phyloP scores from a whole-genome alignment of 2,113 vertebrate genomes.

The Morone saxatilis region DNA sequence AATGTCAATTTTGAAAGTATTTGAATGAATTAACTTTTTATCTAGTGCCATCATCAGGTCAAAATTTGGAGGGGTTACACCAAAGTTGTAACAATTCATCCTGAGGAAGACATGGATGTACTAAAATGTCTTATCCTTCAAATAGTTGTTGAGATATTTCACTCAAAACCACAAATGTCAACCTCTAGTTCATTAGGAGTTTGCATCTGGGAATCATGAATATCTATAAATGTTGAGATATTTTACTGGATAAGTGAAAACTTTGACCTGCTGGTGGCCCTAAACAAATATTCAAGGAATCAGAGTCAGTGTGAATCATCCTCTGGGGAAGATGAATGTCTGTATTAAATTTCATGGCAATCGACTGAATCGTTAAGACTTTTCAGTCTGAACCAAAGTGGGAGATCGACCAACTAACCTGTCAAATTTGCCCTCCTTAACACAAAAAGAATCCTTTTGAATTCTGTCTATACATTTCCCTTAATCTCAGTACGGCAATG shows the following conservation, averaged over 20 bases:
- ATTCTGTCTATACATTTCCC: neutral
- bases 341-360: neutral
- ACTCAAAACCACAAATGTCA: neutral
- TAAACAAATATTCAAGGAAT: neutral
- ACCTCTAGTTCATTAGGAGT: neutral
- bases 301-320: neutral
- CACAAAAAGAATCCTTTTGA: neutral
- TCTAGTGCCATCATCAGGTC: no score
- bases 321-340: neutral
- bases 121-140: neutral
- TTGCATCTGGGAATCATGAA: neutral
- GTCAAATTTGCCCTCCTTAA: neutral
- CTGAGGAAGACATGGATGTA: neutral
- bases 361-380: neutral
- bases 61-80: no score
- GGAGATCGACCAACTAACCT: neutral
- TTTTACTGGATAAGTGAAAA: no score
- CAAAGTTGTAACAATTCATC: neutral
- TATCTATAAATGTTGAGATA: no score
- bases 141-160: neutral
- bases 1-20: no score
- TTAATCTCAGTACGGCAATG: conserved; percentile 30
- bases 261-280: no score
- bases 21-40: no score
- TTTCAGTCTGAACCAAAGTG: neutral